Percentiles rank a stretch among this genome's conserved stretches.
Conservation (phyloP, 2,888 invertebrate genomes). For the Doris montereyensis region DNA sequence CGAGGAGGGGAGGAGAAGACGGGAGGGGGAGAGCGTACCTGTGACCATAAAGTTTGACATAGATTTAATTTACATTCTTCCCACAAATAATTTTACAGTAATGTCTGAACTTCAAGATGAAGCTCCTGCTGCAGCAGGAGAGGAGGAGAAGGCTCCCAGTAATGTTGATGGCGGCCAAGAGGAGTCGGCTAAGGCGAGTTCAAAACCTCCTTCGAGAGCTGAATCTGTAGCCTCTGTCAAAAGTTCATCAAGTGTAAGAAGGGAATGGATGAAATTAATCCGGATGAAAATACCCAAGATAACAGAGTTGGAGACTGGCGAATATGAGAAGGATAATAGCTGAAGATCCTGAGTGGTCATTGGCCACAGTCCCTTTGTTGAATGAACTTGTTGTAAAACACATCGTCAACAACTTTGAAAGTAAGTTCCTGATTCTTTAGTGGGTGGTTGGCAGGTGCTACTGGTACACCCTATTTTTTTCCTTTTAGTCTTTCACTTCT, state of each 20-base stretch:
- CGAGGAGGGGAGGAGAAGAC: too few species aligned
- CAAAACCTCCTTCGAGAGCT: conserved; percentile 54
- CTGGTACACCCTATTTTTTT: too few species aligned
- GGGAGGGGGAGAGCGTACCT: too few species aligned
- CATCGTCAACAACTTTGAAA: conserved; percentile 71
- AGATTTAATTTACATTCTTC: too few species aligned
- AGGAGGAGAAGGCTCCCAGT: not conserved
- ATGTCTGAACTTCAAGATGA: conserved; percentile 20
- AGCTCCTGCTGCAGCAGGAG: not conserved
- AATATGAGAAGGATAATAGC: conserved; percentile 72
- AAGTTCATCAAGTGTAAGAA: conserved; percentile 54
- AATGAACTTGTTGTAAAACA: conserved; percentile 68
- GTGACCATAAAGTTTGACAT: too few species aligned
- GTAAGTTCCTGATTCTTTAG: too few species aligned
- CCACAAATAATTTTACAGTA: too few species aligned
- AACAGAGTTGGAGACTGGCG: conserved; percentile 63
- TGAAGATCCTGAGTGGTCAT: conserved; percentile 73
- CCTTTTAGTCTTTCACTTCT: too few species aligned
- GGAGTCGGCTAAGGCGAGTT: conserved; percentile 42
- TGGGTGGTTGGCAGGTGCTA: too few species aligned
- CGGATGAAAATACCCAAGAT: conserved; percentile 46
- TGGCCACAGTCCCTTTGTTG: conserved; percentile 71
- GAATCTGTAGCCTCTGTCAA: conserved; percentile 56
- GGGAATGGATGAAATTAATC: conserved; percentile 37
- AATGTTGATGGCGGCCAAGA: conserved; percentile 1